Conservation (phyloP, 2,888 invertebrate genomes). For the Pandemis corylana region DNA sequence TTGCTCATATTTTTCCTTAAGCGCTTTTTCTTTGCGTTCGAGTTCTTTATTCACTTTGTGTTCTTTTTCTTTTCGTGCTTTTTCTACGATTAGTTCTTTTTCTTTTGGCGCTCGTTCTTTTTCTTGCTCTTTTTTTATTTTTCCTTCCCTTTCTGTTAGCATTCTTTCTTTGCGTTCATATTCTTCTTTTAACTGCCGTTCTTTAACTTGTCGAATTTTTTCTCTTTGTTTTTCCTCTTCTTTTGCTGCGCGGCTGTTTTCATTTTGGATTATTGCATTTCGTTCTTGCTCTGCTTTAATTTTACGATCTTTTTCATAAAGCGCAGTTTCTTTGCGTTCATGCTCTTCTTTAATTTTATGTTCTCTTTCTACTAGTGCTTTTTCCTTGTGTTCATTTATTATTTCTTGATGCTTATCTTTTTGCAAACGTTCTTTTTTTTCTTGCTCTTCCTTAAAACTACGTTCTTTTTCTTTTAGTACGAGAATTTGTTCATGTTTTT, state of each 20-base stretch:
- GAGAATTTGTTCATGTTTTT: neutral
- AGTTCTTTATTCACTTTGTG: neutral
- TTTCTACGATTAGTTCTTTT: neutral
- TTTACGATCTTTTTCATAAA: neutral
- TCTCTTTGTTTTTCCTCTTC: too few species aligned
- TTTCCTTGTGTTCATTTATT: neutral
- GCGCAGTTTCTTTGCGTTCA: neutral
- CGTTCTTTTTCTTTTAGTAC: too few species aligned
- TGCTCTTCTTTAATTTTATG: neutral
- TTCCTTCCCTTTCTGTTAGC: neutral
- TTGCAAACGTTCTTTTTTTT: too few species aligned
- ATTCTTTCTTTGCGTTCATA: neutral
- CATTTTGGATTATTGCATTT: neutral
- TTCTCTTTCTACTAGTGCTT: neutral
- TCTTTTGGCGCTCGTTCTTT: neutral
- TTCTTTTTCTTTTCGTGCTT: neutral
- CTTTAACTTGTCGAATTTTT: too few species aligned
- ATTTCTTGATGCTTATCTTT: too few species aligned
- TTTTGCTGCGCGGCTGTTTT: too few species aligned
- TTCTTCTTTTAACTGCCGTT: neutral
- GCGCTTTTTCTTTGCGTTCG: neutral
- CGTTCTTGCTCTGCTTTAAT: neutral
- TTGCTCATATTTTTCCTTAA: neutral
- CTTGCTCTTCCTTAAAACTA: too few species aligned
- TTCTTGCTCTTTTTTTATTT: neutral